These are phyloP conservation scores for Hippoglossus hippoglossus DNA, from an alignment of 2,797 vertebrate genomes.

Conservation along the genomic window DNA sequence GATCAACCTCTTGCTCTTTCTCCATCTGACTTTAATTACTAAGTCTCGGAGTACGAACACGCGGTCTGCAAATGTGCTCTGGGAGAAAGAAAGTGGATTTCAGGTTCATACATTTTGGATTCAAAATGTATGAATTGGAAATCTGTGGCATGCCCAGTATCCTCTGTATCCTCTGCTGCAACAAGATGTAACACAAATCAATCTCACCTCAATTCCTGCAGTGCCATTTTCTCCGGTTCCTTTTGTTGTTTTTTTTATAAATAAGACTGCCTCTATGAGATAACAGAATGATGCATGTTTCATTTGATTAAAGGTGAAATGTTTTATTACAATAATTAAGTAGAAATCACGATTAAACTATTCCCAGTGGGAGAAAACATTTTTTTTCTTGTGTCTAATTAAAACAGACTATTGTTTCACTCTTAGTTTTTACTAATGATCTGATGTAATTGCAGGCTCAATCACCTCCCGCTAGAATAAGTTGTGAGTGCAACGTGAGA, in stretches of 20 bases:
- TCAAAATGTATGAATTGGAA: not conserved
- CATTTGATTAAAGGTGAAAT: too few species aligned
- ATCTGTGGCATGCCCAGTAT: too few species aligned
- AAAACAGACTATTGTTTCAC: too few species aligned
- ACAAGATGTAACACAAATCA: not conserved
- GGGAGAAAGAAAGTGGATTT: not conserved
- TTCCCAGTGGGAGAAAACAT: too few species aligned
- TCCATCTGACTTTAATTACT: conserved; percentile 17
- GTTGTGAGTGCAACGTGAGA: too few species aligned
- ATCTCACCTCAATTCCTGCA: not conserved
- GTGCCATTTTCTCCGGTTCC: not conserved
- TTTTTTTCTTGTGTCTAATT: too few species aligned
- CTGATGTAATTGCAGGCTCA: not conserved
- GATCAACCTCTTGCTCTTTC: conserved; percentile 2
- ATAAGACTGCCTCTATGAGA: too few species aligned
- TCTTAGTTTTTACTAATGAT: too few species aligned
- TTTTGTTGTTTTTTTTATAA: too few species aligned
- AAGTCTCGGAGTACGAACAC: not conserved
- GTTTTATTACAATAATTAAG: too few species aligned
- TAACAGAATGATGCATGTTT: too few species aligned
- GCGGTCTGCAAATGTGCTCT: not conserved
- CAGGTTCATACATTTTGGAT: not conserved
- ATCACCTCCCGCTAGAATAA: not conserved
- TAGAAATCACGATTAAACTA: too few species aligned
- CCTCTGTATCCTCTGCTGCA: not conserved